Evolutionary conservation across 2,888 invertebrate species (phyloP), one percentile per base, ranked within the genome.

Genomic region (Caenorhabditis drosophilae): DNA sequence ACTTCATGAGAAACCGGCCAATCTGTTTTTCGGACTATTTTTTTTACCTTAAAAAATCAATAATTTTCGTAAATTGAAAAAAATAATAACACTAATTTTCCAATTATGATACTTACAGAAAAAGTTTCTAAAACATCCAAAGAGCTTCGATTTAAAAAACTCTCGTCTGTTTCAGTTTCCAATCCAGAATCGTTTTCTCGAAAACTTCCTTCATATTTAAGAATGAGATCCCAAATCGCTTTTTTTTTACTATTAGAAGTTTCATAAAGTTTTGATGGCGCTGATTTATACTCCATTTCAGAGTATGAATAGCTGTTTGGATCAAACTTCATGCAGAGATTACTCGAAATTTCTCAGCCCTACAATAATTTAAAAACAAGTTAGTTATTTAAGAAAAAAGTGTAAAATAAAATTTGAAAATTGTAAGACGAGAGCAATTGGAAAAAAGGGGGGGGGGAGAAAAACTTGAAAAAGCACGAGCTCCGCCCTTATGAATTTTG

Each of bases 1-100:
- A 84, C 77, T 60, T 83, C 79, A 56, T 84, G 83, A 23, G 75
- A 50, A n/a, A 64, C 60, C 6, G 82, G 78, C 83, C 83, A 83
- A 54, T 78, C 73, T 45, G 81, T 79, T 51, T 73, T 67, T 12
- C 83, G 76, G 20, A 84, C 69, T 46, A 83, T 77, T 62, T 77
- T 78, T 55, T 83, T 83, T 48, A 83, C 77, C 83, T 83, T 61
- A 40, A 81, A 70, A 36, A 60, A 7, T 11, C 4, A n/a, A 20
- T 20, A 40, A 16, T 20, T 40, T 20, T 40, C 22, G 20, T 20
- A 36, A 36, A 12, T 36, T 36, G 7, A 7, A 36, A 40, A 40
- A 40, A 20, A 12, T 40, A 12, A n/a, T 4, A 36, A 36, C 18
- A 40, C 40, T 18, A 7, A 40, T 22, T 22, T 18, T 7, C 40